These are phyloP conservation scores for Tribolium madens DNA, from an alignment of 1,140 invertebrate species.

Conservation along the genomic window DNA sequence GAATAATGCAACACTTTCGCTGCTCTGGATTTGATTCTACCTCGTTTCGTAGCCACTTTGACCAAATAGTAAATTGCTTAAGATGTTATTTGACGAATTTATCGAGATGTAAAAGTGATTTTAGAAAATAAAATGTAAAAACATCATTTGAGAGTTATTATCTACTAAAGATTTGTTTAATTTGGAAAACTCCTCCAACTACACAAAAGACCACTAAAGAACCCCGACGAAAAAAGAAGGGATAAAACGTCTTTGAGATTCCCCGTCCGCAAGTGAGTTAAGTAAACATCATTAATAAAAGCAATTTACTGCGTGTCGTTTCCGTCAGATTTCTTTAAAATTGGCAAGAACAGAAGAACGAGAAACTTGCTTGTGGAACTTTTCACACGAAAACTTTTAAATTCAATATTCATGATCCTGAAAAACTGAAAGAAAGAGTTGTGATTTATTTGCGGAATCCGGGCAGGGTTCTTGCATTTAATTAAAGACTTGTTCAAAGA, in stretches of 20 bases:
- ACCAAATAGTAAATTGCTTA: constrained; percentile 5
- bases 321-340: constrained; percentile 51
- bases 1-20: constrained; percentile 49
- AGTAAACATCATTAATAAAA: constrained; percentile 59
- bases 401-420: constrained; percentile 48
- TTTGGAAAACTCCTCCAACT: constrained; percentile 22
- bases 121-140: neutral
- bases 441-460: constrained; percentile 22
- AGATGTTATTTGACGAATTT: constrained; percentile 6
- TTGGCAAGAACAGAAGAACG: constrained; percentile 18
- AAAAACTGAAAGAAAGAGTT: constrained; percentile 45
- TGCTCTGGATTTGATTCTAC: constrained; percentile 18
- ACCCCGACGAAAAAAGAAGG: constrained; percentile 12
- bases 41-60: neutral
- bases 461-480: constrained; percentile 14
- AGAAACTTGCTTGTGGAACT: constrained; percentile 8
- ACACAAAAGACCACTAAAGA: constrained; percentile 33
- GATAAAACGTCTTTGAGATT: constrained; percentile 19
- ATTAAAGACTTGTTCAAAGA: constrained; percentile 16
- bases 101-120: neutral
- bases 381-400: constrained; percentile 45
- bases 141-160: neutral
- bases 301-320: constrained; percentile 53
- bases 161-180: constrained; percentile 34
- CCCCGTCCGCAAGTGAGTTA: constrained; percentile 48